Percentiles rank a stretch among this genome's conserved stretches.
phyloP scores from a whole-genome alignment of 2,113 vertebrate genomes.

The Zosterops lateralis region DNA sequence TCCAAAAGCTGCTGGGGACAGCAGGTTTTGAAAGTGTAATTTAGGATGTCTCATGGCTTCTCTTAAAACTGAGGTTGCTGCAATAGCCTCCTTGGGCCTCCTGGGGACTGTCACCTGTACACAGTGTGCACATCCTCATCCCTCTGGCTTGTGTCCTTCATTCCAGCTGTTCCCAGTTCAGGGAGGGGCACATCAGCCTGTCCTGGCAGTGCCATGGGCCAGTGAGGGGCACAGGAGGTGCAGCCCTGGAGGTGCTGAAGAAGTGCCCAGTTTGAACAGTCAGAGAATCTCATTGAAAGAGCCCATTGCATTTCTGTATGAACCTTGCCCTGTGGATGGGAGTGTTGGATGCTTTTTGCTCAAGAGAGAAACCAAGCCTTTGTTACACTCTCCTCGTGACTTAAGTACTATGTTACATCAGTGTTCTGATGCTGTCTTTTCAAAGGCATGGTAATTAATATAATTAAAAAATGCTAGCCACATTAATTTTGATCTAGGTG shows the following conservation, averaged over 20 bases:
- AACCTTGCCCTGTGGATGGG: not conserved
- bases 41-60: not conserved
- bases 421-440: not conserved
- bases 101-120: not conserved
- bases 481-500: not conserved
- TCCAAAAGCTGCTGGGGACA: not conserved
- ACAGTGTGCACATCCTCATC: accelerated
- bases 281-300: not conserved
- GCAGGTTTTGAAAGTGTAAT: not conserved
- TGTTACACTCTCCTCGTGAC: not conserved
- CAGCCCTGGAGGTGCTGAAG: not conserved
- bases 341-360: not conserved
- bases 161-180: not conserved
- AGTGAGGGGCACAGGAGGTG: not conserved
- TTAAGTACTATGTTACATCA: not conserved
- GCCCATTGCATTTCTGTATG: not conserved
- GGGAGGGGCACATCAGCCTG: not conserved
- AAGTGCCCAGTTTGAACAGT: not conserved
- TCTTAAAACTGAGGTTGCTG: not conserved
- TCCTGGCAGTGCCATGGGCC: not conserved
- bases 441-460: not conserved
- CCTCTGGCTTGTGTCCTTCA: not conserved
- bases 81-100: not conserved
- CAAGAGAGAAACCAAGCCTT: not conserved
- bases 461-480: not conserved